Percentiles rank a stretch among this genome's conserved stretches.
phyloP scores from a whole-genome alignment of 2,888 invertebrate genomes.

The Nemapogon koenigi region DNA sequence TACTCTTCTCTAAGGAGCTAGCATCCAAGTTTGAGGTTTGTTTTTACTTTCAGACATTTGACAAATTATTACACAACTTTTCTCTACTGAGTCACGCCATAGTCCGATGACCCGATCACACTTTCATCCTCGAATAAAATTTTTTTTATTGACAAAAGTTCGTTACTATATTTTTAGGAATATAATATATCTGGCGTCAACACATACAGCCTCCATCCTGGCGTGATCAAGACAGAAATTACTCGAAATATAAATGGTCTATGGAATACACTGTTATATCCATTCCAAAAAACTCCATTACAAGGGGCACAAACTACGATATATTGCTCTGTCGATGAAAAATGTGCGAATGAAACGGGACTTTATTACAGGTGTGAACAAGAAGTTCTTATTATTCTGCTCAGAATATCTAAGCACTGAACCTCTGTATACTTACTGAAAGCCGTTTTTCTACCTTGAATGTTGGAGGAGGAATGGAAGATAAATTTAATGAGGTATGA shows the following conservation, averaged over 20 bases:
- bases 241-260: slow-evolving; percentile 67
- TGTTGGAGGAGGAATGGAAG: too few relatives aligned
- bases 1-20: slow-evolving; percentile 32
- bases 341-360: slow-evolving; percentile 52
- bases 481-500: too few relatives aligned
- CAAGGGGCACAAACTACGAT: slow-evolving; percentile 73
- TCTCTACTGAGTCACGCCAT: too few relatives aligned
- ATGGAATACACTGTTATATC: slow-evolving; percentile 28
- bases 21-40: slow-evolving; percentile 29
- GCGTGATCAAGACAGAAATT: slow-evolving; percentile 77
- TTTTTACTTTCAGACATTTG: slow-evolving; percentile 22
- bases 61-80: too few relatives aligned
- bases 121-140: too few relatives aligned
- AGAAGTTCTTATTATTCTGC: too few relatives aligned
- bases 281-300: slow-evolving; percentile 51
- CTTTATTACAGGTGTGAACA: slow-evolving; percentile 59
- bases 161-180: slow-evolving; percentile 26
- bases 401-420: too few relatives aligned
- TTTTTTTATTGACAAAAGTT: too few relatives aligned
- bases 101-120: too few relatives aligned
- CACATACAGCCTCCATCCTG: slow-evolving; percentile 76
- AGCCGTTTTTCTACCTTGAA: too few relatives aligned
- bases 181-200: slow-evolving; percentile 62
- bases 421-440: too few relatives aligned
- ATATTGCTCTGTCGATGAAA: slow-evolving; percentile 66